These are phyloP conservation scores for Thaleichthys pacificus DNA, from an alignment of 2,797 vertebrate species.

Conservation along the genomic window DNA sequence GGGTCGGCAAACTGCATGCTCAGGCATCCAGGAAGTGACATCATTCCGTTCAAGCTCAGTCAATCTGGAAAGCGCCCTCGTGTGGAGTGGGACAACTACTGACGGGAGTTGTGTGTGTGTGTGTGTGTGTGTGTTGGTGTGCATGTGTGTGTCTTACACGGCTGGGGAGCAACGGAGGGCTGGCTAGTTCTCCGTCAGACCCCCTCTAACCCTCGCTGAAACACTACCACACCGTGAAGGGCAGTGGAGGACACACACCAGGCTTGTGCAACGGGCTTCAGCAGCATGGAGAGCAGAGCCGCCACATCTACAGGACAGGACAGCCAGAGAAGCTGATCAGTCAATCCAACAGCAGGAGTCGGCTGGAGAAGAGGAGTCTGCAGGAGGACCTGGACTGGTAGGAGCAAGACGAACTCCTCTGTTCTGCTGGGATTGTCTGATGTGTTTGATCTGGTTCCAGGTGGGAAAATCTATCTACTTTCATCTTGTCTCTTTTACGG, in stretches of 20 bases:
- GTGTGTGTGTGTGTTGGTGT: conserved; percentile 18
- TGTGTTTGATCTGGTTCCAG: conserved; percentile 23
- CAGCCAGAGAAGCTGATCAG: conserved; percentile 34
- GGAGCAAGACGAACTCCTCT: conserved; percentile 26
- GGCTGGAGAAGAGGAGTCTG: conserved; percentile 11
- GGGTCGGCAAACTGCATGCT: conserved; percentile 50
- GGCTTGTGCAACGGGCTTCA: conserved; percentile 49
- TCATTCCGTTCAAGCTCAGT: conserved; percentile 33
- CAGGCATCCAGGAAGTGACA: conserved; percentile 62
- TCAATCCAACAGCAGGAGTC: conserved; percentile 33
- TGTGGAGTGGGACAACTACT: conserved; percentile 54
- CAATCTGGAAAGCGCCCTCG: conserved; percentile 51
- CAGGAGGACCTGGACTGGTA: conserved; percentile 46
- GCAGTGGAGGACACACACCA: conserved; percentile 48
- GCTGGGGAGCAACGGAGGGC: conserved; percentile 21
- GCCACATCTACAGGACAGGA: conserved; percentile 27
- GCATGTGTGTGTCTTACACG: conserved; percentile 20
- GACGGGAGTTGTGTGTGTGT: conserved; percentile 9
- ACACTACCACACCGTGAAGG: conserved; percentile 55
- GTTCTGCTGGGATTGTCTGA: not conserved
- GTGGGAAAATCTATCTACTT: conserved; percentile 9
- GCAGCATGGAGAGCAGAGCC: conserved; percentile 43
- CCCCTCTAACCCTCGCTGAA: not conserved
- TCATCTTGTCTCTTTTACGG: not conserved
- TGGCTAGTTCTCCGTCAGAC: conserved; percentile 35